A percentile compares a stretch with the other conserved stretches of the same genome.
Evolutionary conservation across 1,140 invertebrate genomes (phyloP).

Genomic region (Nymphalis io): DNA sequence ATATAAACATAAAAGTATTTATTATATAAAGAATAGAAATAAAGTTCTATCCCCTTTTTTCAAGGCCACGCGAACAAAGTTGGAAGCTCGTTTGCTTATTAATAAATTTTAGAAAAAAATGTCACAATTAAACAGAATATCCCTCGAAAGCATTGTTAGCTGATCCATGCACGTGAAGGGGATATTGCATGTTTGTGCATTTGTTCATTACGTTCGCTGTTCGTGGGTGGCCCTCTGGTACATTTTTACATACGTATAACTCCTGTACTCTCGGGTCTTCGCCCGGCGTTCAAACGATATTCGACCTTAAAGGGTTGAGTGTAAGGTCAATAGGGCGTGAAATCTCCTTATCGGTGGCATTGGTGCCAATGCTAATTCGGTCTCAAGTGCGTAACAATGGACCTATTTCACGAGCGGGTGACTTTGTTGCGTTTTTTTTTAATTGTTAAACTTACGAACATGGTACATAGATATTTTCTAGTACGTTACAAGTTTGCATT

Average conservation of each 20-base stretch:
- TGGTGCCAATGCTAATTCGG: conserved; percentile 62
- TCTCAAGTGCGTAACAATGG: conserved; percentile 62
- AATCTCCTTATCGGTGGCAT: conserved; percentile 53
- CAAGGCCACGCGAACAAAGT: too few species aligned
- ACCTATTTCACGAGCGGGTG: conserved; percentile 71
- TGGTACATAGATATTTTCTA: conserved; percentile 10
- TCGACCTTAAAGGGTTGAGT: conserved; percentile 13
- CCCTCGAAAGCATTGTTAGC: conserved; percentile 1
- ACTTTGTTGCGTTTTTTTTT: conserved; percentile 59
- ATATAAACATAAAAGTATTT: too few species aligned
- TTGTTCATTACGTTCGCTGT: conserved; percentile 18
- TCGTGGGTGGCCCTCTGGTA: conserved; percentile 68
- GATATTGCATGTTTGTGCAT: conserved; percentile 33
- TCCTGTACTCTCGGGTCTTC: conserved; percentile 29
- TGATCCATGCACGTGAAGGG: conserved; percentile 26
- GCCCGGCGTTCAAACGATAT: conserved; percentile 14
- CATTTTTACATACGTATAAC: conserved; percentile 67
- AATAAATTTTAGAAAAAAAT: background rate
- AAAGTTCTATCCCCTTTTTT: too few species aligned
- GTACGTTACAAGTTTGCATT: background rate
- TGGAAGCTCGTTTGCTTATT: too few species aligned
- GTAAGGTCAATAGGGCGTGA: conserved; percentile 36
- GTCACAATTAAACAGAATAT: conserved; percentile 1
- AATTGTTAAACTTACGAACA: conserved; percentile 27
- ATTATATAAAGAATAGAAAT: too few species aligned